These are phyloP conservation scores for Phrynosoma platyrhinos DNA, from an alignment of 2,113 vertebrate genomes.

Conservation along the genomic window DNA sequence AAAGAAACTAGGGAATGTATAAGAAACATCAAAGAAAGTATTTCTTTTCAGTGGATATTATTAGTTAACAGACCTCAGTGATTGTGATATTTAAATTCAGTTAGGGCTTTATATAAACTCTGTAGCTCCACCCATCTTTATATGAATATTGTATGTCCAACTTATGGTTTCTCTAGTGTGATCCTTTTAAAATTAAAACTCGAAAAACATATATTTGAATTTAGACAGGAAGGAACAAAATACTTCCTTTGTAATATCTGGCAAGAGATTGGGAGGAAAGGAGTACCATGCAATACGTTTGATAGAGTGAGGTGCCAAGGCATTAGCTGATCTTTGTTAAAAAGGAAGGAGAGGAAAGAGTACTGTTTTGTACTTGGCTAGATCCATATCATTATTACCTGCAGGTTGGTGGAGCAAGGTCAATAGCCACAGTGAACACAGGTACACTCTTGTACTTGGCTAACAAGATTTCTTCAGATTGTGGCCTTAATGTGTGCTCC, in stretches of 20 bases:
- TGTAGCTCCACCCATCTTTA: not conserved
- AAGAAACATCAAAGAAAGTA: slow-evolving; percentile 8
- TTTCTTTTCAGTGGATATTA: not conserved
- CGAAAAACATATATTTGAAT: not conserved
- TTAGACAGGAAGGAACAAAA: not conserved
- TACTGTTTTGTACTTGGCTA: not conserved
- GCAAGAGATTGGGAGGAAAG: not conserved
- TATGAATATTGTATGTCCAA: no score
- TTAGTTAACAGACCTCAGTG: not conserved
- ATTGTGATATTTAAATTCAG: not conserved
- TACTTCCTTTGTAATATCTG: not conserved
- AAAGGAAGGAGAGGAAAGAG: not conserved
- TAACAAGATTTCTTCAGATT: not conserved
- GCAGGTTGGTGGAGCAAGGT: not conserved
- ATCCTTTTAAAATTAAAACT: not conserved
- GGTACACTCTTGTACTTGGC: not conserved
- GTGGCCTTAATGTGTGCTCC: not conserved
- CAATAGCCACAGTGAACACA: not conserved
- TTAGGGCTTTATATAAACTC: not conserved
- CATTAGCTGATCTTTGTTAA: not conserved
- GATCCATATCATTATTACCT: not conserved
- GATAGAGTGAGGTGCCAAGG: not conserved
- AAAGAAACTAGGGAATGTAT: slow-evolving; percentile 8
- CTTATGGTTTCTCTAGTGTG: not conserved
- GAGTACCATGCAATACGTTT: not conserved